Percentiles rank a stretch among this genome's conserved stretches.
phyloP scores from a whole-genome alignment of 1,140 invertebrate species.

The Drosophila cardini region DNA sequence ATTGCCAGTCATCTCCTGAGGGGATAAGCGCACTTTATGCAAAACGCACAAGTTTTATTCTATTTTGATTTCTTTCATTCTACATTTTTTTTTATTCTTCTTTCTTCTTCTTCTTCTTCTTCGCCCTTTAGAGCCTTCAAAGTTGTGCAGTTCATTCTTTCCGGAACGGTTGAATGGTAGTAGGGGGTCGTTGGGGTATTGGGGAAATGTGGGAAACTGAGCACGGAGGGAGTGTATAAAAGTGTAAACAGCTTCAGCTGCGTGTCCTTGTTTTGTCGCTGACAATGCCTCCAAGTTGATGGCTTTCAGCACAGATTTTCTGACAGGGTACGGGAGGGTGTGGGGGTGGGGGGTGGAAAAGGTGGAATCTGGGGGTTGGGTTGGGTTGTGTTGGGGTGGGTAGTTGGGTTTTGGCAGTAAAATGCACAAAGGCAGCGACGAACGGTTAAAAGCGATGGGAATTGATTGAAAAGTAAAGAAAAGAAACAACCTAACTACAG shows the following conservation, averaged over 20 bases:
- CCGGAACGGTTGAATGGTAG: not conserved
- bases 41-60: conserved; percentile 78
- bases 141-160: conserved; percentile 32
- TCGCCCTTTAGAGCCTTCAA: conserved; percentile 6
- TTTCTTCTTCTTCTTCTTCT: conserved; percentile 11
- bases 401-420: conserved; percentile 40
- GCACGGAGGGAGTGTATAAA: conserved; percentile 36
- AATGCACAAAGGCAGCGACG: conserved; percentile 71
- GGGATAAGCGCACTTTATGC: conserved; percentile 81
- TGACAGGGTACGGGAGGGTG: conserved; percentile 39
- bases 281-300: conserved; percentile 78
- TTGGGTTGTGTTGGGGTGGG: not conserved
- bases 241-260: conserved; percentile 72
- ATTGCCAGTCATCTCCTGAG: conserved; percentile 80
- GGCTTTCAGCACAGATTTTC: conserved; percentile 75
- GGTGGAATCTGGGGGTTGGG: not conserved
- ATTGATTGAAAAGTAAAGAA: conserved; percentile 74
- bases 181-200: not conserved
- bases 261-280: conserved; percentile 76
- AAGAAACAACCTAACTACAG: conserved; percentile 56
- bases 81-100: conserved; percentile 19
- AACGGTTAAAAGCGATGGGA: conserved; percentile 76
- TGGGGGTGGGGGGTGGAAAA: conserved; percentile 4
- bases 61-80: conserved; percentile 42
- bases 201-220: not conserved